Conservation (phyloP, 2,797 vertebrate species). For the Periparus ater region DNA sequence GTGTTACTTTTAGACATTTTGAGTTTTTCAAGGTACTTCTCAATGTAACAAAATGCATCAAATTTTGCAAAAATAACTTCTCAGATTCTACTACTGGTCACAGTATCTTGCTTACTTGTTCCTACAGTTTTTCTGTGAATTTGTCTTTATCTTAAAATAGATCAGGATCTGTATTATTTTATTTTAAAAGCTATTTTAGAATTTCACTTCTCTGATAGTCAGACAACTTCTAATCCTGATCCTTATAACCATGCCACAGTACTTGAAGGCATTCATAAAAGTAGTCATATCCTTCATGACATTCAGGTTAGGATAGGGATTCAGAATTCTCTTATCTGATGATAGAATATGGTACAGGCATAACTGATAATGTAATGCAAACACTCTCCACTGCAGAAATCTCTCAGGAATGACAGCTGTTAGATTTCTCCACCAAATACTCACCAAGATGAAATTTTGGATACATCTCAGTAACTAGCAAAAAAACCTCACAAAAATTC, state of each 20-base stretch:
- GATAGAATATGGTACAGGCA: not conserved
- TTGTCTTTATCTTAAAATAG: not conserved
- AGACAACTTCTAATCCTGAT: not conserved
- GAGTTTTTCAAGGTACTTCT: not conserved
- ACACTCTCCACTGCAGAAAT: not conserved
- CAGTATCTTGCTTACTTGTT: not conserved
- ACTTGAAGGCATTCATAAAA: not conserved
- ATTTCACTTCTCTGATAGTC: not conserved
- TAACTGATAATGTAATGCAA: not conserved
- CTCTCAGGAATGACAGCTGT: not conserved
- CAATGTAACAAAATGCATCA: not conserved
- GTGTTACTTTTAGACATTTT: not conserved
- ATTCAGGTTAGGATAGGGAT: not conserved
- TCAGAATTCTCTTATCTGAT: not conserved
- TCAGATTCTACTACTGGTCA: not conserved
- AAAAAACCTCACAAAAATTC: not conserved
- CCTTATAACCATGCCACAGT: not conserved
- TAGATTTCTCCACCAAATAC: not conserved
- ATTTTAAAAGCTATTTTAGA: not conserved
- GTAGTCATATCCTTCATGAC: no score
- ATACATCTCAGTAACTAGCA: not conserved
- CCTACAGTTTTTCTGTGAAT: not conserved
- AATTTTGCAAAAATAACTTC: not conserved
- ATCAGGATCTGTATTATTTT: not conserved
- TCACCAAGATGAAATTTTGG: not conserved